Base-by-base conservation (phyloP, 2,888 invertebrate genomes). In the Nyleta sp. region DNA sequence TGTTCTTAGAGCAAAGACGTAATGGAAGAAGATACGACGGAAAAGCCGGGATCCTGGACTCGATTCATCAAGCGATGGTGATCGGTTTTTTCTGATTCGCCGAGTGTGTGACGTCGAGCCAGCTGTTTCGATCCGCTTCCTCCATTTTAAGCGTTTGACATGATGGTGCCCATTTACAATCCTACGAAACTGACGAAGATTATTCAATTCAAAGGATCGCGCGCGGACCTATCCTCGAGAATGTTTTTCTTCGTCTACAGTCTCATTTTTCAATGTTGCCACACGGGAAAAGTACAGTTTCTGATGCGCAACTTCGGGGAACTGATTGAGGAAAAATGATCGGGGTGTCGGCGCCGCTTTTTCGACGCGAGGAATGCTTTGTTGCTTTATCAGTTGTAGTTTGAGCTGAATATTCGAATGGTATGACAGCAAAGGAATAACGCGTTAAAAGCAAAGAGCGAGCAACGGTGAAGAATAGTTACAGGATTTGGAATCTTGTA, bases 1-100 rank as follows among this genome's bases (percentile, higher is more conserved):
- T 90, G 89, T 89, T 90, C 88, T 88, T 84, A 84, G 84, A 81
- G 84, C 80, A 82, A 80, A 82, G 82, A 81, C 80, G 68, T 79
- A 80, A 84, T 80, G 84, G 79, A 75, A 79, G 72, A 77, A 73
- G 81, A 77, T 67, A 77, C 40, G 75, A 57, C 60, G 78, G 78
- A 70, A 81, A 76, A 80, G 78, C 73, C 74, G 72, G 71, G 78
- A 78, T 67, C 72, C 71, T 72, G 84, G 84, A 87, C 87, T 75
- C 87, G 85, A 89, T 90, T 86, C 86, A 87, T 90, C 90, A 90
- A 89, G 89, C 85, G 90, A 88, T 89, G 88, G 80, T 87, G 86
- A 89, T 89, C 85, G 84, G 84, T 84, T 86, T 86, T 86, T 87
- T 88, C 81, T 81, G 68, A 77, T 82, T 82, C 80, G 83, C 74